These are phyloP conservation scores for Poeciliopsis infans DNA, from an alignment of 2,797 vertebrate species.

Conservation along the genomic window DNA sequence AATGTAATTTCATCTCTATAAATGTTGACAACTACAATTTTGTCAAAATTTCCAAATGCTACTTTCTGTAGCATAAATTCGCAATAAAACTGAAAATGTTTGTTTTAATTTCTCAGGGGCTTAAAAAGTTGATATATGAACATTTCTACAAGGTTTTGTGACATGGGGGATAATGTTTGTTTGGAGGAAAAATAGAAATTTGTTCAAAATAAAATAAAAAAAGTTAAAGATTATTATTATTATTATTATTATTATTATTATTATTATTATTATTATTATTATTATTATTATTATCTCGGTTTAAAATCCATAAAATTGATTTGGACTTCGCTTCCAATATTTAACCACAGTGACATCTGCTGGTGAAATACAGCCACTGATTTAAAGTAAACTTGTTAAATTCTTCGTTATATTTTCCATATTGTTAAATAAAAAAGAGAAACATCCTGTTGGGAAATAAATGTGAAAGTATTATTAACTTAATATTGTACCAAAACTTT, in stretches of 20 bases:
- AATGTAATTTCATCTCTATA: background rate
- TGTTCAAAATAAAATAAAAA: background rate
- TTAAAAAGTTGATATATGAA: background rate
- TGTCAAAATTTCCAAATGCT: background rate
- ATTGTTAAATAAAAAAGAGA: background rate
- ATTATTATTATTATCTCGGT: background rate
- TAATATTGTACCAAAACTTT: background rate
- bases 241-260: background rate
- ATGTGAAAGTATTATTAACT: background rate
- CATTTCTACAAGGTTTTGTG: background rate
- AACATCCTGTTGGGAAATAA: background rate
- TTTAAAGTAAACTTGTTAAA: background rate
- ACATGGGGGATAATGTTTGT: background rate
- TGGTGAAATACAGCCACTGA: conserved; percentile 41
- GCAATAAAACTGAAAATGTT: background rate
- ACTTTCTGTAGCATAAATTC: background rate
- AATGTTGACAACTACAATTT: background rate
- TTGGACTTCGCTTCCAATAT: background rate
- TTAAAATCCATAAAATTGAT: conserved; percentile 7
- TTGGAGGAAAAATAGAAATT: background rate
- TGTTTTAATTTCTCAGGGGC: background rate
- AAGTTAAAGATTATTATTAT: background rate
- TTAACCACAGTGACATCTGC: conserved; percentile 69
- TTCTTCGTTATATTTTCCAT: background rate
- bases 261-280: background rate